Evolutionary conservation across 2,113 vertebrate genomes (phyloP).

Genomic region (Bujurquina vittata): DNA sequence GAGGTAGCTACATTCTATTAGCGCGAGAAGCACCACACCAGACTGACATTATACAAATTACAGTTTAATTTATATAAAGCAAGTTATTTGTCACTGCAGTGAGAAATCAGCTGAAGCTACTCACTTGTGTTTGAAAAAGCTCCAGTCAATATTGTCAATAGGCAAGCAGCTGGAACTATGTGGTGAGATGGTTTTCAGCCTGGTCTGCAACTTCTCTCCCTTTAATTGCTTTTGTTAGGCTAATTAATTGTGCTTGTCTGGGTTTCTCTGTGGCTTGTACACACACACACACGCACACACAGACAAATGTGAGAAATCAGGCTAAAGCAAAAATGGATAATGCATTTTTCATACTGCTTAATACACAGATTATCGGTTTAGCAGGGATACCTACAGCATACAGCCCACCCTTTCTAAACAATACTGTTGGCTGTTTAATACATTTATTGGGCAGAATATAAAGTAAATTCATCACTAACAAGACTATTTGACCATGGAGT

Average conservation of each 20-base stretch:
- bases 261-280: not conserved
- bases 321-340: not conserved
- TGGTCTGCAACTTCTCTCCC: slow-evolving; percentile 27
- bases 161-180: slow-evolving; percentile 51
- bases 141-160: slow-evolving; percentile 67
- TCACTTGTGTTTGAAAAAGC: slow-evolving; percentile 51
- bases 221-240: slow-evolving; percentile 56
- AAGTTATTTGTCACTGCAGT: slow-evolving; percentile 36
- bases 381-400: not conserved
- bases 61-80: slow-evolving; percentile 45
- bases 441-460: slow-evolving; percentile 1
- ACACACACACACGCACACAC: not conserved
- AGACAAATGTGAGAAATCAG: not conserved
- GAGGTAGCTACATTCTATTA: slow-evolving; percentile 12
- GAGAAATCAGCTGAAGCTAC: slow-evolving; percentile 32
- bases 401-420: not conserved
- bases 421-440: not conserved
- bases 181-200: slow-evolving; percentile 34
- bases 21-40: not conserved
- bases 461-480: not conserved
- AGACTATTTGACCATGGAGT: not conserved
- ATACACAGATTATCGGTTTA: not conserved
- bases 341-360: not conserved
- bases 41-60: slow-evolving; percentile 26
- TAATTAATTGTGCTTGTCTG: slow-evolving; percentile 38